Evolutionary conservation across 2,113 vertebrate genomes (phyloP).

Genomic region (Heterocephalus glaber): DNA sequence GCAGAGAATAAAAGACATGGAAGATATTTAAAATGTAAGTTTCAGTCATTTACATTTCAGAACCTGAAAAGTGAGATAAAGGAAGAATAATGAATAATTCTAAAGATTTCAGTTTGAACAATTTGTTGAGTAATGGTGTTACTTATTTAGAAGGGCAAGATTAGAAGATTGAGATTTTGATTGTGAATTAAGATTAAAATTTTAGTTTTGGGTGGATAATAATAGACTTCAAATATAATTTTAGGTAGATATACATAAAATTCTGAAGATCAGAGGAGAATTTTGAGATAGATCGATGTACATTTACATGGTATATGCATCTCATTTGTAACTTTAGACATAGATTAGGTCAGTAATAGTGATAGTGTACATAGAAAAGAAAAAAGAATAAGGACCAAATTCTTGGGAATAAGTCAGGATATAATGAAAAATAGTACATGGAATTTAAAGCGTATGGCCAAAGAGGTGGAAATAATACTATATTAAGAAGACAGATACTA

Average conservation of each 20-base stretch:
- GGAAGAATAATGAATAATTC: background rate
- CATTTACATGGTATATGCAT: background rate
- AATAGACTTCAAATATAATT: background rate
- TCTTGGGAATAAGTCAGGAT: background rate
- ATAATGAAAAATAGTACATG: background rate
- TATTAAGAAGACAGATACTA: background rate
- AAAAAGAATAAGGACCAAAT: background rate
- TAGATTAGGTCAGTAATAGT: background rate
- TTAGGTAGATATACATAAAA: background rate
- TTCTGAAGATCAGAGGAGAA: background rate
- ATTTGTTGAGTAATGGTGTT: background rate
- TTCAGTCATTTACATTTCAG: fast-evolving
- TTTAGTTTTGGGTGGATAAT: background rate
- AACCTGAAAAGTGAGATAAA: background rate
- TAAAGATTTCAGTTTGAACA: background rate
- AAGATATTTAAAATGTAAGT: background rate
- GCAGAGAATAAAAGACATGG: background rate
- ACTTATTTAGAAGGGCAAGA: background rate
- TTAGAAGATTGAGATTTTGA: background rate
- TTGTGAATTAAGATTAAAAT: background rate
- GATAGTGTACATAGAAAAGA: background rate
- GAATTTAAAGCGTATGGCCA: background rate
- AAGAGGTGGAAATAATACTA: background rate
- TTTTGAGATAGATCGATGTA: background rate
- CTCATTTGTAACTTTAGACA: background rate